Evolutionary conservation across 2,797 vertebrate species (phyloP).

Genomic region (Ceryle rudis): DNA sequence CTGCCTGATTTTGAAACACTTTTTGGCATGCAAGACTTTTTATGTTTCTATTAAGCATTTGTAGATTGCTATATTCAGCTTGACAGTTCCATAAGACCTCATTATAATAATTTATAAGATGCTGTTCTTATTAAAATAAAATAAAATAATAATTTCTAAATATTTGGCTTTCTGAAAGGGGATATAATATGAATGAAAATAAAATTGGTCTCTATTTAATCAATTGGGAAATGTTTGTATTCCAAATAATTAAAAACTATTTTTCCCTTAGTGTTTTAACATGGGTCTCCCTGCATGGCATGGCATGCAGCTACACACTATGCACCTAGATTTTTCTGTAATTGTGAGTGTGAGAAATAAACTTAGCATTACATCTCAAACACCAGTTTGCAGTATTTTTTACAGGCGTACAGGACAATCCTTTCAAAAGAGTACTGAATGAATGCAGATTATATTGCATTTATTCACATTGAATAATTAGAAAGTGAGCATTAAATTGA

Average conservation of each 20-base stretch:
- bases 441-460: constrained; percentile 18
- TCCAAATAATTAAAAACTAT: background rate
- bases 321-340: background rate
- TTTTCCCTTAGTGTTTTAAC: background rate
- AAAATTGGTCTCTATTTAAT: background rate
- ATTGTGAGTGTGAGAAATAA: constrained; percentile 1
- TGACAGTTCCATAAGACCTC: background rate
- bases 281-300: background rate
- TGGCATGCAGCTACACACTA: background rate
- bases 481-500: constrained; percentile 53
- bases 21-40: background rate
- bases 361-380: background rate
- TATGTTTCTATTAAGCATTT: background rate
- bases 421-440: background rate
- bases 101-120: background rate
- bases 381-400: constrained; percentile 42
- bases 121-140: background rate
- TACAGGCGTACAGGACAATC: background rate
- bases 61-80: background rate
- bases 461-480: constrained; percentile 58
- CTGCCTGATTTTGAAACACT: background rate
- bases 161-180: background rate
- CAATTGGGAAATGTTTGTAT: background rate
- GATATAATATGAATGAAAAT: background rate
- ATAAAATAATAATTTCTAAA: background rate